phyloP scores from a whole-genome alignment of 2,113 vertebrate genomes.

The Rhabdomys dilectus region DNA sequence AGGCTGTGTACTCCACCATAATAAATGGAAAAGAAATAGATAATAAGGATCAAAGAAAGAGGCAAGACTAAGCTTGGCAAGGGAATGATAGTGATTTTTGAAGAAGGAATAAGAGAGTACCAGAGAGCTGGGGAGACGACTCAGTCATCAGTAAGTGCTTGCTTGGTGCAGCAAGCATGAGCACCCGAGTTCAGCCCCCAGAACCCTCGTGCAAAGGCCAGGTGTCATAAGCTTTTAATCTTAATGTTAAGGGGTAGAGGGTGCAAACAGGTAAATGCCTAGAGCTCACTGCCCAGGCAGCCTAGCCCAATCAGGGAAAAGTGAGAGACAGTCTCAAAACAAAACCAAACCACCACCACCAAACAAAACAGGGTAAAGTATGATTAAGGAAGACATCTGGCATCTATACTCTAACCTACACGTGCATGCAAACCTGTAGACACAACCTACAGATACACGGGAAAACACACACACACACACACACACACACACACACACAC shows the following conservation, averaged over 20 bases:
- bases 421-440: neutral
- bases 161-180: neutral
- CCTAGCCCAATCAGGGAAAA: neutral
- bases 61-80: constrained; percentile 19
- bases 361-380: neutral
- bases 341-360: too few species aligned
- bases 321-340: neutral
- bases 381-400: neutral
- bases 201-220: neutral
- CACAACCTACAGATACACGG: neutral
- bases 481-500: neutral
- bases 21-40: constrained; percentile 12
- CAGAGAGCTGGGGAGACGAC: neutral
- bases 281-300: neutral
- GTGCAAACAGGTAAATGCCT: neutral
- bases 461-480: neutral
- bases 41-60: neutral
- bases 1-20: constrained; percentile 42
- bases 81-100: neutral
- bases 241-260: neutral
- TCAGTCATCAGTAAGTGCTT: neutral
- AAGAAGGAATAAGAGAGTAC: too few species aligned
- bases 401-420: neutral
- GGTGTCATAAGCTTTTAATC: neutral
- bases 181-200: neutral